These are phyloP conservation scores for Equus przewalskii DNA, from an alignment of 2,113 vertebrate species.

Conservation along the genomic window DNA sequence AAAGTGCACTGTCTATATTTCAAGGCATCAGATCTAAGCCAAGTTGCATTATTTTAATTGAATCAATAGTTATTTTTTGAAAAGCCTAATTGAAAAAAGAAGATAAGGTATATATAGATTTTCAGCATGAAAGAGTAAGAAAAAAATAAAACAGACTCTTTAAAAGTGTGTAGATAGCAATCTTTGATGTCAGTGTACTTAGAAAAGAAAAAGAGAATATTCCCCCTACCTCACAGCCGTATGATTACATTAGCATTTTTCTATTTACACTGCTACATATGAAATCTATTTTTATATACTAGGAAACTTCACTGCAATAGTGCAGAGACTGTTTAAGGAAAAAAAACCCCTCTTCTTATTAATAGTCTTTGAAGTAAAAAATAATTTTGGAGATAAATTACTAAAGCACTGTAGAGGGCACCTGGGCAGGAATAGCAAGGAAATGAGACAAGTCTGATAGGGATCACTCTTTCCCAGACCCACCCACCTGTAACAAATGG, in stretches of 20 bases:
- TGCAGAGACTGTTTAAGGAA: conserved; percentile 7
- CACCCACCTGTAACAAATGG: background rate
- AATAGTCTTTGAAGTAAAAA: conserved; percentile 16
- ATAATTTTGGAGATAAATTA: conserved; percentile 31
- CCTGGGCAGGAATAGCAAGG: background rate
- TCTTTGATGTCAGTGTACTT: background rate
- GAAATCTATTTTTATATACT: conserved; percentile 9
- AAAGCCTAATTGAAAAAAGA: conserved; percentile 38
- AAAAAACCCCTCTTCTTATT: background rate
- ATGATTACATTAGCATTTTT: conserved; percentile 28
- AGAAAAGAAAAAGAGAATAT: background rate
- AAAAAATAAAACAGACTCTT: conserved; percentile 5
- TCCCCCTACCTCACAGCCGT: background rate
- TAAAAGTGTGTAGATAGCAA: background rate
- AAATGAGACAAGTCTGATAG: background rate
- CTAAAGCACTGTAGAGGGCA: background rate
- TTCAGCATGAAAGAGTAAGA: conserved; percentile 12
- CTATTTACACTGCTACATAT: conserved; percentile 6
- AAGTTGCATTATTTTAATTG: conserved; percentile 34
- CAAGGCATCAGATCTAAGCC: background rate
- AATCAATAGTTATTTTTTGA: conserved; percentile 20
- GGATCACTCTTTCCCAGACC: background rate
- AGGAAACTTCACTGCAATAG: background rate
- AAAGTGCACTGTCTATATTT: background rate
- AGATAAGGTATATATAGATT: background rate